Percentiles rank a stretch among this genome's conserved stretches.
Evolutionary conservation across 2,888 invertebrate species (phyloP).

Genomic region (Rhopalosiphum nymphaeae): DNA sequence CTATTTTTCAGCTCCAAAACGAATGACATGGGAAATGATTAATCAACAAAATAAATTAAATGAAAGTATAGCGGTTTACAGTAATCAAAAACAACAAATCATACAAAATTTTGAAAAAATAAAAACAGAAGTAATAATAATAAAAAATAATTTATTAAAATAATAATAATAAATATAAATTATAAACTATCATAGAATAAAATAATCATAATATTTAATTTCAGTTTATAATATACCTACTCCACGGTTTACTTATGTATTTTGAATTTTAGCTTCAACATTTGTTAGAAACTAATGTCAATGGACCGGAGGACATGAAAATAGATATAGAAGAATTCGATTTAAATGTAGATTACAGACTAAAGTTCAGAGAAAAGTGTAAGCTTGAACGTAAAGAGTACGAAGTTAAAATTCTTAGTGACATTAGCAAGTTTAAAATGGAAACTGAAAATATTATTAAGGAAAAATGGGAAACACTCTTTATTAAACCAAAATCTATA

Average conservation of each 20-base stretch:
- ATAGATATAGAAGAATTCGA: conserved; percentile 58
- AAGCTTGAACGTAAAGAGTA: conserved; percentile 39
- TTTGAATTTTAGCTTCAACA: conserved; percentile 22
- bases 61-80: background rate
- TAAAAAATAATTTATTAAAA: background rate
- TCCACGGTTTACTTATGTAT: background rate
- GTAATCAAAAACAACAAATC: conserved; percentile 43
- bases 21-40: conserved; percentile 57
- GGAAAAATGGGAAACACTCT: conserved; percentile 28
- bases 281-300: conserved; percentile 26
- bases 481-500: conserved; percentile 46
- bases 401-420: conserved; percentile 28
- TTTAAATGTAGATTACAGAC: conserved; percentile 52
- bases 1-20: conserved; percentile 24
- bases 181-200: background rate
- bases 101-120: conserved; percentile 37
- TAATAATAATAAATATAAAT: background rate
- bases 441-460: conserved; percentile 45
- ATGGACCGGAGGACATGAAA: conserved; percentile 37
- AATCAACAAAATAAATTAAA: conserved; percentile 21
- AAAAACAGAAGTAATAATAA: conserved; percentile 42
- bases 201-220: background rate
- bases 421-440: conserved; percentile 30
- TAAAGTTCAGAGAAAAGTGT: conserved; percentile 42
- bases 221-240: background rate